A percentile compares a stretch with the other conserved stretches of the same genome.
Evolutionary conservation across 2,113 vertebrate genomes (phyloP).

Genomic region (Saccopteryx leptura): DNA sequence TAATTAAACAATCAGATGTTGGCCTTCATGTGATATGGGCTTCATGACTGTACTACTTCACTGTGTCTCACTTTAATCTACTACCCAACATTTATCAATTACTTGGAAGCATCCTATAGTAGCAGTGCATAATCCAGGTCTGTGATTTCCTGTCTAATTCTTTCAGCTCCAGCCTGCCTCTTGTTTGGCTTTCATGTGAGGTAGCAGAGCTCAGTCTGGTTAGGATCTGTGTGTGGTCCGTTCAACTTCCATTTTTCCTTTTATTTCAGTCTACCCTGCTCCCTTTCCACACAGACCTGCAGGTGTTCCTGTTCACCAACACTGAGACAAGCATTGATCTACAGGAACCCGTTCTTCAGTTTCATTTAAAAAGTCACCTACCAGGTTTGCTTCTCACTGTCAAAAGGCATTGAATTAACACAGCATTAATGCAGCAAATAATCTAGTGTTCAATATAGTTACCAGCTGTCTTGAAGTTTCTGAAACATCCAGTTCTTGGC

Average conservation of each 20-base stretch:
- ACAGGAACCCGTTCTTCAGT: slow-evolving; percentile 89
- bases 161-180: slow-evolving; percentile 89
- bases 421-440: slow-evolving; percentile 94
- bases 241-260: slow-evolving; percentile 87
- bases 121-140: slow-evolving; percentile 69
- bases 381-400: slow-evolving; percentile 92
- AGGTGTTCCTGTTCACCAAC: slow-evolving; percentile 88
- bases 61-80: slow-evolving; percentile 70
- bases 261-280: slow-evolving; percentile 87
- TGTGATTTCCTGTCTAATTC: slow-evolving; percentile 92
- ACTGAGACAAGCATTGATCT: slow-evolving; percentile 94
- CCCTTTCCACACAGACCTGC: slow-evolving; percentile 78
- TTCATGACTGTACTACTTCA: neutral
- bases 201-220: slow-evolving; percentile 89
- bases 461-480: slow-evolving; percentile 90
- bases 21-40: neutral
- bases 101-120: slow-evolving; percentile 78
- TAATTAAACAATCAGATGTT: slow-evolving; percentile 52
- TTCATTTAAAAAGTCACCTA: slow-evolving; percentile 88
- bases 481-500: slow-evolving; percentile 20
- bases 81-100: slow-evolving; percentile 82
- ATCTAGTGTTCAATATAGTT: slow-evolving; percentile 89
- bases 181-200: slow-evolving; percentile 92
- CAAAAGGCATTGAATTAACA: slow-evolving; percentile 98
- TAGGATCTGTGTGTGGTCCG: slow-evolving; percentile 73